phyloP scores from a whole-genome alignment of 2,797 vertebrate species.

The Kryptolebias ocellatus region DNA sequence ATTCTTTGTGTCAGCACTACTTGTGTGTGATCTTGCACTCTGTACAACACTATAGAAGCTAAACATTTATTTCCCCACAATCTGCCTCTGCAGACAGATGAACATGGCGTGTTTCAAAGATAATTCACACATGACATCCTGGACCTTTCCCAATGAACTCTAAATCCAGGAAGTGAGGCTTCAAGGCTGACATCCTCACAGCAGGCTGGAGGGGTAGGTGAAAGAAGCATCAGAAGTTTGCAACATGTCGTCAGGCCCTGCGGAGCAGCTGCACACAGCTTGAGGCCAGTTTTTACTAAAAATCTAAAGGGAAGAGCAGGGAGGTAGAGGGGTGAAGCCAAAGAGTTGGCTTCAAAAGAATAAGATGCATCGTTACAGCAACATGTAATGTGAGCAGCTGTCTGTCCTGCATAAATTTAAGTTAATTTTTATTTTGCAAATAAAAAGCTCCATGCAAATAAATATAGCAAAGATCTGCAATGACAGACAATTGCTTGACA shows the following conservation, averaged over 20 bases:
- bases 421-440: constrained; percentile 18
- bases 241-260: constrained; percentile 72
- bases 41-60: constrained; percentile 1
- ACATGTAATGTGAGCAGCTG: neutral
- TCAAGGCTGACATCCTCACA: constrained; percentile 59
- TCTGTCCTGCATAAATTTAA: neutral
- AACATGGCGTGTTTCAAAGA: constrained; percentile 33
- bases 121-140: constrained; percentile 63
- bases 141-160: constrained; percentile 62
- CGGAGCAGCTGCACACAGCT: constrained; percentile 84
- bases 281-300: constrained; percentile 67
- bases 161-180: constrained; percentile 70
- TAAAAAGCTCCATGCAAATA: constrained; percentile 5
- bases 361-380: constrained; percentile 10
- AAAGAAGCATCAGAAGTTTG: constrained; percentile 61
- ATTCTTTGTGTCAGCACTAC: constrained; percentile 45
- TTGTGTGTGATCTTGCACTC: constrained; percentile 35
- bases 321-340: constrained; percentile 42
- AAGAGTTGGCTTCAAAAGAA: constrained; percentile 41
- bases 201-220: constrained; percentile 46
- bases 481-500: neutral
- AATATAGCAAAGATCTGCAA: too few species aligned
- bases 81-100: constrained; percentile 37
- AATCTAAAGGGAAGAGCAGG: constrained; percentile 34
- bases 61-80: constrained; percentile 17